Conservation (phyloP, 2,888 invertebrate genomes). For the Micoletzkya japonica region DNA sequence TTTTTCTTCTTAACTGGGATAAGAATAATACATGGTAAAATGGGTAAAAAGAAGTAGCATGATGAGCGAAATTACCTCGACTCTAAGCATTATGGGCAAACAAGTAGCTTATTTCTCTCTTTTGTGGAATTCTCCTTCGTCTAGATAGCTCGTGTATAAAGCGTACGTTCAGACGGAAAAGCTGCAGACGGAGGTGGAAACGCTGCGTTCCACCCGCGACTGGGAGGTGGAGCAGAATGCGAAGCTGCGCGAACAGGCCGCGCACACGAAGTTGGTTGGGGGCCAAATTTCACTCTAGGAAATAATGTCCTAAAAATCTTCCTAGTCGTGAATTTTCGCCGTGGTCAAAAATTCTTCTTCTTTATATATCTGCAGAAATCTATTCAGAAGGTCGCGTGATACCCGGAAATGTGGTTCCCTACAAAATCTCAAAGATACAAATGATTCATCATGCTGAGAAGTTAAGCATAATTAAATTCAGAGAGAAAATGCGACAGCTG, state of each 20-base stretch:
- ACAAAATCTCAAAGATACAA: background rate
- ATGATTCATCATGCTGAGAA: background rate
- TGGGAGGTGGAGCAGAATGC: constrained; percentile 59
- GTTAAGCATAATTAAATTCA: constrained; percentile 24
- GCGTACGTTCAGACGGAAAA: constrained; percentile 39
- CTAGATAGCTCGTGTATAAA: background rate
- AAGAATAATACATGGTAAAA: too few relatives aligned
- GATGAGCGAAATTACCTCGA: too few relatives aligned
- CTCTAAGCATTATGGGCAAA: too few relatives aligned
- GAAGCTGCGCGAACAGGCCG: constrained; percentile 49
- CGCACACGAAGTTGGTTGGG: constrained; percentile 40
- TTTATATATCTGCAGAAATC: too few relatives aligned
- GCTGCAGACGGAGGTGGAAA: constrained; percentile 47
- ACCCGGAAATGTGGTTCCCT: too few relatives aligned
- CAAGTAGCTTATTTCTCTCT: too few relatives aligned
- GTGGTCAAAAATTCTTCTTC: too few relatives aligned
- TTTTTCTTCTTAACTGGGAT: background rate
- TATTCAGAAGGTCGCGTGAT: too few relatives aligned
- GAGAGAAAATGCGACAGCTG: constrained; percentile 43
- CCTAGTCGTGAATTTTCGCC: too few relatives aligned
- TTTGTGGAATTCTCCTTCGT: background rate
- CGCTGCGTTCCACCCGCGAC: constrained; percentile 52
- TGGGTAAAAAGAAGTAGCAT: too few relatives aligned
- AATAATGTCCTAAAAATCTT: too few relatives aligned
- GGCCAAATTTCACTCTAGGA: too few relatives aligned